Evolutionary conservation across 2,888 invertebrate species (phyloP), one percentile per base, ranked within the genome.

Genomic region (Plemyria rubiginata): DNA sequence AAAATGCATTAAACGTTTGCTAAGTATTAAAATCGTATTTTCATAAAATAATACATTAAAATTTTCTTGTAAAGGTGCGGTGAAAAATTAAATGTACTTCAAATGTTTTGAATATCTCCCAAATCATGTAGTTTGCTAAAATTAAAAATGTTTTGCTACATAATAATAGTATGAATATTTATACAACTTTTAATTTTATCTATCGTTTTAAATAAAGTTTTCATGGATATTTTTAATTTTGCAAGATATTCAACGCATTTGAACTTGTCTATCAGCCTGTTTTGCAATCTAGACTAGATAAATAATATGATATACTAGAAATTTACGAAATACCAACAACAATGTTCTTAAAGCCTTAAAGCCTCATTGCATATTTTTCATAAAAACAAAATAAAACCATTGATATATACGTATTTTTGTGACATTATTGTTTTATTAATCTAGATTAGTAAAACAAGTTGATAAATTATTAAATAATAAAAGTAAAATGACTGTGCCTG

Each of bases 401-500:
- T 32, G 8, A 32, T 32, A 0, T 32, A 8, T 32, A 8, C 4
- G 32, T 4, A 8, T 32, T 32, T 32, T 32, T 6, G 6, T 38
- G 3, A 38, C 6, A 9, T 38, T 38, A 11, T 38, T 11, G 4
- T 38, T 38, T 11, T 9, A 38, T 11, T 11, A 2, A 11, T 38
- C 36, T 38, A 38, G 36, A 51, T n/a, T 45, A n/a, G 56, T 56
- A 64, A 60, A 57, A 56, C 54, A 57, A 49, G 15, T 68, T 74
- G 70, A 68, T 74, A 71, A 76, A 75, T 53, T 50, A 41, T 51
- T 40, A 40, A 38, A 29, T 36, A 36, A 36, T 38, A 55, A 55
- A 28, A 45, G 54, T 43, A 59, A 62, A 80, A 85, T 84, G 88
- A 90, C 89, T 89, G 87, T 88, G 88, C 86, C 87, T 86, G 84